A percentile compares a stretch with the other conserved stretches of the same genome.
Evolutionary conservation across 2,797 vertebrate genomes (phyloP).

Genomic region (Etheostoma nigrum): DNA sequence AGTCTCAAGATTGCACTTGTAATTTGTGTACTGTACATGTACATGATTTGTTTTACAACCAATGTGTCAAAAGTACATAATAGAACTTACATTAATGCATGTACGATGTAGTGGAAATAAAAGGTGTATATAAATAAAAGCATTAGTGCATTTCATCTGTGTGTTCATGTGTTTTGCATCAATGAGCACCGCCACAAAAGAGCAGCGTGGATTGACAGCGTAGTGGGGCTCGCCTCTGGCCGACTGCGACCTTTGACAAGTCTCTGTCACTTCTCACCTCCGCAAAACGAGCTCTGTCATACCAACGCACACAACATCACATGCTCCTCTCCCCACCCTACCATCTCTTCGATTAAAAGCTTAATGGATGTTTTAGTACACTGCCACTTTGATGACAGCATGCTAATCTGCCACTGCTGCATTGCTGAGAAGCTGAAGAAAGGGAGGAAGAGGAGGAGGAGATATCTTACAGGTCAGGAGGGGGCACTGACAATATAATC

Average conservation of each 20-base stretch:
- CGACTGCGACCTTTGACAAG: conserved; percentile 81
- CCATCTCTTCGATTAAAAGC: conserved; percentile 81
- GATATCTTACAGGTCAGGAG: conserved; percentile 72
- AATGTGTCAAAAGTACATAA: neutral
- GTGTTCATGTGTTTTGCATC: conserved; percentile 59
- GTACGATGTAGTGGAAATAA: conserved; percentile 15
- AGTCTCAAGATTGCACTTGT: neutral
- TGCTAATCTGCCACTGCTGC: conserved; percentile 75
- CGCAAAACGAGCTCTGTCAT: conserved; percentile 73
- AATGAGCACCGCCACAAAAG: conserved; percentile 62
- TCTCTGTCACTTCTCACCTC: conserved; percentile 82
- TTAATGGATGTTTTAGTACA: conserved; percentile 82
- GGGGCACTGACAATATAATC: conserved; percentile 78
- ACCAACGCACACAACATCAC: conserved; percentile 61
- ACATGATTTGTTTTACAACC: conserved; percentile 11
- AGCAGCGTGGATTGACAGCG: conserved; percentile 70
- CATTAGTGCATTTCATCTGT: conserved; percentile 45
- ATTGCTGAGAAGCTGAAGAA: conserved; percentile 58
- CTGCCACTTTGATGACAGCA: conserved; percentile 79
- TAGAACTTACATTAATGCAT: neutral
- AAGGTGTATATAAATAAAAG: conserved; percentile 25
- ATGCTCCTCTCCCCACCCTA: conserved; percentile 37
- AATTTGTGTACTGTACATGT: neutral
- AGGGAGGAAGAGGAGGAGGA: conserved; percentile 26
- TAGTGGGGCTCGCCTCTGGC: conserved; percentile 77